A percentile compares a stretch with the other conserved stretches of the same genome.
Conservation (phyloP, 2,797 vertebrate species). For the Pteropus rufus region DNA sequence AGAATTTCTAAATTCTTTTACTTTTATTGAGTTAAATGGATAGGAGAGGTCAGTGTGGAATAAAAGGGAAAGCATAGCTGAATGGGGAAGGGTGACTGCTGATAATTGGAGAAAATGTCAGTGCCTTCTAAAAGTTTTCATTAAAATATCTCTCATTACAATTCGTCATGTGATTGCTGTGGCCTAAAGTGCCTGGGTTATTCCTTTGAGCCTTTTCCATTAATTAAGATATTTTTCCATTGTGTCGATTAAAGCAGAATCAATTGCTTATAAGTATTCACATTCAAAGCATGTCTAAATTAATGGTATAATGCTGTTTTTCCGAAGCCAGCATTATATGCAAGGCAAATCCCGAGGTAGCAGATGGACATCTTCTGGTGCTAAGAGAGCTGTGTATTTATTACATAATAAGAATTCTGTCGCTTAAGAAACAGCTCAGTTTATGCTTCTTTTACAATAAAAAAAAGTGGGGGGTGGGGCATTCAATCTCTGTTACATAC, state of each 20-base stretch:
- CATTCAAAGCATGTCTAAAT: slow-evolving; percentile 1
- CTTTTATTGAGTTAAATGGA: background rate
- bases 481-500: background rate
- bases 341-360: background rate
- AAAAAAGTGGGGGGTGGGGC: background rate
- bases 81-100: background rate
- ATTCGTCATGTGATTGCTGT: background rate
- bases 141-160: background rate
- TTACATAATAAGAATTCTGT: slow-evolving; percentile 26
- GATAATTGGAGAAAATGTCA: background rate
- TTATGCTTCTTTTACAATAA: background rate
- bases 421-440: background rate
- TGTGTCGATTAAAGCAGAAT: background rate
- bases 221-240: slow-evolving; percentile 47
- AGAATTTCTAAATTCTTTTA: slow-evolving; percentile 16
- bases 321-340: background rate
- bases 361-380: slow-evolving; percentile 14
- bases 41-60: background rate
- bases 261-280: slow-evolving; percentile 4
- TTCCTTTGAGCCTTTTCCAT: background rate
- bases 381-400: slow-evolving; percentile 12
- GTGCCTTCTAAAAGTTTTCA: background rate
- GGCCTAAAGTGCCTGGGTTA: background rate
- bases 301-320: background rate
- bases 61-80: background rate